Percentiles rank a stretch among this genome's conserved stretches.
These are phyloP conservation scores for Rhyacichthys aspro DNA, from an alignment of 2,797 vertebrate genomes.

Conservation along the genomic window DNA sequence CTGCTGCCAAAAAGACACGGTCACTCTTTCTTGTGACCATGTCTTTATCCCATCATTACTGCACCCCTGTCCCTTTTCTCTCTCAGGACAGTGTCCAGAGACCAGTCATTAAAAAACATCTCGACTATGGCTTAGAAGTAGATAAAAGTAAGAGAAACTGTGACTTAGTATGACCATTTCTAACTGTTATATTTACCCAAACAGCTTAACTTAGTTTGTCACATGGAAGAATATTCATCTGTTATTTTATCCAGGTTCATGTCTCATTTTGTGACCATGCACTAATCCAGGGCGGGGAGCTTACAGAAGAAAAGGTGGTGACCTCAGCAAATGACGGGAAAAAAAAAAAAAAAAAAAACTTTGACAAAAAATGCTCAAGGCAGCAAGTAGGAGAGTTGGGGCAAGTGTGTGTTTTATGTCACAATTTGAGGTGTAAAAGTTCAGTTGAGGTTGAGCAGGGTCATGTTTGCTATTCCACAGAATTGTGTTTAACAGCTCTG, in stretches of 20 bases:
- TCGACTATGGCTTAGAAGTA: conserved; percentile 2
- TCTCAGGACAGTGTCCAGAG: conserved; percentile 26
- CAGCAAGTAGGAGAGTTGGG: conserved; percentile 22
- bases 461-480: conserved; percentile 60
- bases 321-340: conserved; percentile 12
- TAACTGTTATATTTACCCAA: neutral
- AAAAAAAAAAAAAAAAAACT: conserved; percentile 26
- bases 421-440: conserved; percentile 61
- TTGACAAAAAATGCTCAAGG: conserved; percentile 23
- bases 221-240: conserved; percentile 7
- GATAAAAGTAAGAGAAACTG: neutral
- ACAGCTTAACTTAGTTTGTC: conserved; percentile 9
- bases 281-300: conserved; percentile 57
- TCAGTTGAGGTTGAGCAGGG: conserved; percentile 60
- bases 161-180: neutral
- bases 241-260: conserved; percentile 11
- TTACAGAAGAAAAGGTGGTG: conserved; percentile 22
- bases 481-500: conserved; percentile 71
- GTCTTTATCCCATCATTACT: conserved; percentile 20
- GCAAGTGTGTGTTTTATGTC: conserved; percentile 48
- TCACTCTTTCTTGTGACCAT: conserved; percentile 39
- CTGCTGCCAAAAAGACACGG: conserved; percentile 65
- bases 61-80: conserved; percentile 26
- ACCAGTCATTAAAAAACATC: conserved; percentile 6
- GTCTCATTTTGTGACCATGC: conserved; percentile 46